phyloP scores from a whole-genome alignment of 2,888 invertebrate genomes.

The Salpingus planirostris region DNA sequence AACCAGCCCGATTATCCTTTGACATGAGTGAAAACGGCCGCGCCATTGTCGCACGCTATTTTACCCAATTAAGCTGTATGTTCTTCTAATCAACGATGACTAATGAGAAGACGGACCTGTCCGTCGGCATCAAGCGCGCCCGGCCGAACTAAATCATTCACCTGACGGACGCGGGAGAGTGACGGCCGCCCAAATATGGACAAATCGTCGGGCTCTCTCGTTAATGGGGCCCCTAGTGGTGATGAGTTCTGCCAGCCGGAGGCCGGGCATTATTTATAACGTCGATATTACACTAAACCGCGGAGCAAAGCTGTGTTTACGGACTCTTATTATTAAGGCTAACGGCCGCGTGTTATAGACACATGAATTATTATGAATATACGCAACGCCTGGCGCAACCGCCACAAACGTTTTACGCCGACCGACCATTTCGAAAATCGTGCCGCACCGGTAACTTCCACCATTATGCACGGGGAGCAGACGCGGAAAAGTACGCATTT shows the following conservation, averaged over 20 bases:
- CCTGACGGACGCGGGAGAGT: constrained; percentile 7
- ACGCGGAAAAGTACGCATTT: too few species aligned
- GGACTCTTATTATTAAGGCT: too few species aligned
- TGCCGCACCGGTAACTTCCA: too few species aligned
- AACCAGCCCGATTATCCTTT: too few species aligned
- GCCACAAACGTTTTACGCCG: too few species aligned
- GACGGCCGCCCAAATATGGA: constrained; percentile 20
- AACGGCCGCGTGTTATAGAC: too few species aligned
- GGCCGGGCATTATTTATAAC: constrained; percentile 19
- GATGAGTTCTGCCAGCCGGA: constrained; percentile 24
- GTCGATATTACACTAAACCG: constrained; percentile 12
- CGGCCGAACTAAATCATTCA: constrained; percentile 10
- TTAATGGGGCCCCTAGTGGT: constrained; percentile 23
- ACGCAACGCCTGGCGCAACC: too few species aligned
- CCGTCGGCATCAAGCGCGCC: constrained; percentile 11
- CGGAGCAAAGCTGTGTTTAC: constrained; percentile 6
- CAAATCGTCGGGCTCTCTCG: constrained; percentile 18
- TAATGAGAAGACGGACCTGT: constrained; percentile 21
- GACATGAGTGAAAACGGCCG: too few species aligned
- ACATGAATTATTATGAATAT: too few species aligned
- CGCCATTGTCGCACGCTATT: too few species aligned
- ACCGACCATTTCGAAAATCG: too few species aligned
- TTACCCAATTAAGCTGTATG: constrained; percentile 25
- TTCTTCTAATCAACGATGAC: constrained; percentile 25
- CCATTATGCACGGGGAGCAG: too few species aligned